Percentiles rank a stretch among this genome's conserved stretches.
phyloP scores from a whole-genome alignment of 2,888 invertebrate species.

The Xanthia icteritia region DNA sequence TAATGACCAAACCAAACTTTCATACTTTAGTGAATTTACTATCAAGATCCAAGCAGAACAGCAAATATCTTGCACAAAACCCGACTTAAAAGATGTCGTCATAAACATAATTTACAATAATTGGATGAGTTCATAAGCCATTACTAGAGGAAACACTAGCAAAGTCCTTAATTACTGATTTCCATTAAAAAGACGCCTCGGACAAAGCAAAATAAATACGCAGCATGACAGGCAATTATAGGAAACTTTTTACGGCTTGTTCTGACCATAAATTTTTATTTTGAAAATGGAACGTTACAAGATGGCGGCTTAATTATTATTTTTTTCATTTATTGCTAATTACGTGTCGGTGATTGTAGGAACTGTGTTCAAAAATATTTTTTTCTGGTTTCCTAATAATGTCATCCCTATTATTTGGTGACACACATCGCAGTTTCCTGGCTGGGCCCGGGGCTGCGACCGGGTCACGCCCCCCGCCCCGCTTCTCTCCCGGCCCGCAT shows the following conservation, averaged over 20 bases:
- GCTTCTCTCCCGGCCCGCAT: slow-evolving; percentile 59
- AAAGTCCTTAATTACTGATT: slow-evolving; percentile 39
- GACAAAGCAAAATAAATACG: slow-evolving; percentile 45
- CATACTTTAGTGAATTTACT: not conserved
- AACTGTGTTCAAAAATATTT: not conserved
- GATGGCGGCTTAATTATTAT: not conserved
- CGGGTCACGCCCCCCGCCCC: slow-evolving; percentile 74
- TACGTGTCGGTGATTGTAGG: not conserved
- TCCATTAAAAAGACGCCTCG: slow-evolving; percentile 34
- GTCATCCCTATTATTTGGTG: slow-evolving; percentile 56
- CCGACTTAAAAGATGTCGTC: slow-evolving; percentile 18
- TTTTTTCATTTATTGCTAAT: not conserved
- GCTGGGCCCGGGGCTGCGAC: slow-evolving; percentile 73
- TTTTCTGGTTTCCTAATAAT: slow-evolving; percentile 23
- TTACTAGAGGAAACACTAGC: slow-evolving; percentile 45
- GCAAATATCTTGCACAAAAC: slow-evolving; percentile 10
- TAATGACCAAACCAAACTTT: not conserved
- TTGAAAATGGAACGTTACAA: slow-evolving; percentile 20
- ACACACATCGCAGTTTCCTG: slow-evolving; percentile 58
- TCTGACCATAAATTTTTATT: not conserved
- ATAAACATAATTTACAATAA: slow-evolving; percentile 54
- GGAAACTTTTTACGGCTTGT: slow-evolving; percentile 8
- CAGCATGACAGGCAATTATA: slow-evolving; percentile 24
- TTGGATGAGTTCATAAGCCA: slow-evolving; percentile 40
- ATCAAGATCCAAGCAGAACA: not conserved